Evolutionary conservation across 2,797 vertebrate genomes (phyloP).

Genomic region (Sebastes trivittatus): DNA sequence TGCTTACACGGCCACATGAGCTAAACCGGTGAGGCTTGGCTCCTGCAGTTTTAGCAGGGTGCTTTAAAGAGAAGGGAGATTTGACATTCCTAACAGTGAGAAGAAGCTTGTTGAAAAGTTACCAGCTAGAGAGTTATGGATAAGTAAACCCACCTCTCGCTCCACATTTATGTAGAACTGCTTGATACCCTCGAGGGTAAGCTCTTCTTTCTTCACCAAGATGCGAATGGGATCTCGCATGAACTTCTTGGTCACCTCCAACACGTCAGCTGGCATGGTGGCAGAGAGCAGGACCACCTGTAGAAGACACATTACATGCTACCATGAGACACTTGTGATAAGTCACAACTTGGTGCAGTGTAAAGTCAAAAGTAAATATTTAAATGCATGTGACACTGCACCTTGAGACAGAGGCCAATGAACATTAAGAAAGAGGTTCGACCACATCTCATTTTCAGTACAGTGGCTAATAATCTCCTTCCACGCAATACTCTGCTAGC

Average conservation of each 20-base stretch:
- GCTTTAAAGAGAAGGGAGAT: constrained; percentile 88
- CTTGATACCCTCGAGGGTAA: constrained; percentile 99
- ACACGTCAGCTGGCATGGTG: constrained; percentile 97
- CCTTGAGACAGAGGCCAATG: constrained; percentile 88
- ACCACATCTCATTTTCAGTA: constrained; percentile 81
- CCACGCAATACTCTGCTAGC: constrained; percentile 86
- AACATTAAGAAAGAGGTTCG: constrained; percentile 99
- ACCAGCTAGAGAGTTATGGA: fast-evolving
- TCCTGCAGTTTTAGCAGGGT: constrained; percentile 90
- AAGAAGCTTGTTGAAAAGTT: neutral
- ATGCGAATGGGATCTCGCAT: constrained; percentile 99
- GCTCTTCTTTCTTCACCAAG: constrained; percentile 97
- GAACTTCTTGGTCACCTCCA: constrained; percentile 99
- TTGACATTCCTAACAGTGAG: neutral
- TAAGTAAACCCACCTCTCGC: constrained; percentile 84
- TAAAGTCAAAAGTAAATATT: neutral
- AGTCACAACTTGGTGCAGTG: fast-evolving
- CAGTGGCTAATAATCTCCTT: constrained; percentile 87
- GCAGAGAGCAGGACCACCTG: constrained; percentile 97
- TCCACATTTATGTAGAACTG: constrained; percentile 99
- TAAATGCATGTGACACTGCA: constrained; percentile 83
- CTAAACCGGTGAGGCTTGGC: constrained; percentile 74
- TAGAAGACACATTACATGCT: neutral
- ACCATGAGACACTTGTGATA: neutral
- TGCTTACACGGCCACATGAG: constrained; percentile 89